These are phyloP conservation scores for Leptopterna dolabrata DNA, from an alignment of 2,888 invertebrate genomes.

Conservation along the genomic window DNA sequence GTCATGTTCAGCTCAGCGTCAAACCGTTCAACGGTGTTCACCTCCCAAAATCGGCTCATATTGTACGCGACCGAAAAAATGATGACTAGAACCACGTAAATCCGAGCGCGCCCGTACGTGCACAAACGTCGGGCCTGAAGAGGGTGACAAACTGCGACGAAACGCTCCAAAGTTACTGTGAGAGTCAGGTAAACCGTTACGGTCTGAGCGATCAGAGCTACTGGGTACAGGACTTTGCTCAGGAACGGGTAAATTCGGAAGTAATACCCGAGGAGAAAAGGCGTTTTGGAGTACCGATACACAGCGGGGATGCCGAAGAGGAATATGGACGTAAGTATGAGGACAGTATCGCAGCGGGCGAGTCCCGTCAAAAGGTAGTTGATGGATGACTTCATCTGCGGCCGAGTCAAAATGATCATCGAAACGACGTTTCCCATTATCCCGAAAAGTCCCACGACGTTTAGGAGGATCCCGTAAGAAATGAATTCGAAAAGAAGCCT, in stretches of 20 bases:
- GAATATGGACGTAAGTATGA: slow-evolving; percentile 85
- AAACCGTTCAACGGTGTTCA: slow-evolving; percentile 62
- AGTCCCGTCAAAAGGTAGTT: slow-evolving; percentile 94
- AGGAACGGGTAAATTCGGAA: slow-evolving; percentile 82
- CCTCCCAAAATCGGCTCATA: slow-evolving; percentile 74
- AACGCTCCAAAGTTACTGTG: slow-evolving; percentile 76
- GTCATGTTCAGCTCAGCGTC: slow-evolving; percentile 69
- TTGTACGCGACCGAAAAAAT: slow-evolving; percentile 88
- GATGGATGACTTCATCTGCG: slow-evolving; percentile 95
- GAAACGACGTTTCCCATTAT: slow-evolving; percentile 91
- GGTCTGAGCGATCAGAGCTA: slow-evolving; percentile 90
- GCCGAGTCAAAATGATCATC: slow-evolving; percentile 86
- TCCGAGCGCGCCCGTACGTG: slow-evolving; percentile 86
- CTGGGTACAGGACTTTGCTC: slow-evolving; percentile 82
- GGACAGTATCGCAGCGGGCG: slow-evolving; percentile 91
- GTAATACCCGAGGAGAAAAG: slow-evolving; percentile 80
- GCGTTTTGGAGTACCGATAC: slow-evolving; percentile 85
- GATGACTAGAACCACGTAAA: slow-evolving; percentile 86
- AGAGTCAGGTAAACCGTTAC: slow-evolving; percentile 89
- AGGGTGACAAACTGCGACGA: slow-evolving; percentile 93
- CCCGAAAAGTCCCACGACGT: slow-evolving; percentile 83
- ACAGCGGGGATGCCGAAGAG: slow-evolving; percentile 90
- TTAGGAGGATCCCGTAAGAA: slow-evolving; percentile 84
- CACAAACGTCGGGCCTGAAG: slow-evolving; percentile 89
- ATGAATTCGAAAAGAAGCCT: slow-evolving; percentile 80